A percentile compares a stretch with the other conserved stretches of the same genome.
Evolutionary conservation across 2,113 vertebrate species (phyloP).

Genomic region (Mustela nigripes): DNA sequence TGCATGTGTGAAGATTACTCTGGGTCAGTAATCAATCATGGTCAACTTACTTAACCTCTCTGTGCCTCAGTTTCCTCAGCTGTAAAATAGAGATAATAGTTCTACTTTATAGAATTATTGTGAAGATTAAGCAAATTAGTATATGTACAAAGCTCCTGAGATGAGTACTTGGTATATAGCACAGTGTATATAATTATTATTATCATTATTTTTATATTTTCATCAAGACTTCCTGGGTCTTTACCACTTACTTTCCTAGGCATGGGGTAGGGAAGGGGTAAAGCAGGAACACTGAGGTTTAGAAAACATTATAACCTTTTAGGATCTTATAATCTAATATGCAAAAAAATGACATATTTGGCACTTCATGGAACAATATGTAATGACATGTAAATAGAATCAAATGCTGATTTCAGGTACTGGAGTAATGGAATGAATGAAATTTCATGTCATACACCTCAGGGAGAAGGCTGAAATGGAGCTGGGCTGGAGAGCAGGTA

Average conservation of each 20-base stretch:
- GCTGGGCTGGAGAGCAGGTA: background rate
- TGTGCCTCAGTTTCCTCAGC: slow-evolving; percentile 30
- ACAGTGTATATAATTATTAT: background rate
- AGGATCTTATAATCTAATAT: background rate
- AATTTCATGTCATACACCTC: background rate
- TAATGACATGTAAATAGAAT: background rate
- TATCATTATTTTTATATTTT: background rate
- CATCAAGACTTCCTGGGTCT: background rate
- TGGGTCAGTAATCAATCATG: background rate
- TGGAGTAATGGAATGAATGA: background rate
- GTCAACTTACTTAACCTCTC: background rate
- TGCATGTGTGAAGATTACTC: slow-evolving; percentile 31
- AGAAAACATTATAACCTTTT: background rate
- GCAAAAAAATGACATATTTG: background rate
- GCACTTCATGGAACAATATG: background rate
- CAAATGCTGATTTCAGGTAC: background rate
- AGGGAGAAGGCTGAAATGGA: background rate
- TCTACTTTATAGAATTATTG: slow-evolving; percentile 18
- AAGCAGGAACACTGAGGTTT: background rate
- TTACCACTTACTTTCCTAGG: slow-evolving; percentile 12
- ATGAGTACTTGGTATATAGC: background rate
- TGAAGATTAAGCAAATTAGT: slow-evolving; percentile 13
- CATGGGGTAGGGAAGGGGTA: background rate
- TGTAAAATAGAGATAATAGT: slow-evolving; percentile 11
- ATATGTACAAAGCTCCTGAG: slow-evolving; percentile 23